Base-by-base conservation (phyloP, 2,797 vertebrate genomes). In the Argyrosomus regius region DNA sequence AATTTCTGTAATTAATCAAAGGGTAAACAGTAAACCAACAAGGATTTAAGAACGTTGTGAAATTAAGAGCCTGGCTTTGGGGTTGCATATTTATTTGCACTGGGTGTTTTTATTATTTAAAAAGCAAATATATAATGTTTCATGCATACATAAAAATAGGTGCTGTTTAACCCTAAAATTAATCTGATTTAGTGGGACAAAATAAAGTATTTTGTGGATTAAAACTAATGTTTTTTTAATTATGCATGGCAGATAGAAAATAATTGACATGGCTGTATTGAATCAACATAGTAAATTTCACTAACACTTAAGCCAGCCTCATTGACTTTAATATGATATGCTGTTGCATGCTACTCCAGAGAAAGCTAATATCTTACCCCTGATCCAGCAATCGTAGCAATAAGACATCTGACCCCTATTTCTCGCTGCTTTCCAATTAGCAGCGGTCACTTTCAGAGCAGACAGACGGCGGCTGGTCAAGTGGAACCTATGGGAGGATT, bases 1-100 rank as follows among this genome's bases (percentile, higher is more conserved):
- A 65, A 79, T 82, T 78, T 72, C 5, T 58, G 49, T 69, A 76
- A 88, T 88, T 85, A 88, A 80, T 87, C 71, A 91, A 83, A 87
- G 39, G 8, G 8, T 78, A 80, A 86, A 87, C 52, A 67, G 57
- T 18, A 65, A 83, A 58, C 63, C 63, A 60, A 3, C 39, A 54
- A 84, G 56, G 56, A 81, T 64, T 81, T 80, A 53, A 66, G 11
- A 61, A 80, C 58, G 69, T 49, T 63, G 58, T 73, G 28, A 61
- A 77, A 84, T 60, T 54, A 41, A 39, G 18, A 75, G 60, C 24
- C 13, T 26, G 20, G 39, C 62, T 60, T 18, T 57, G 5, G 20
- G 22, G 31, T 39, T 62, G 22, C 53, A 73, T 81, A 67, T 74
- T 81, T 57, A 78, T 79, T 64, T 56, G 20, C 5, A 63, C 50